These are phyloP conservation scores for Euleptes europaea DNA, from an alignment of 2,113 vertebrate species.

Conservation along the genomic window DNA sequence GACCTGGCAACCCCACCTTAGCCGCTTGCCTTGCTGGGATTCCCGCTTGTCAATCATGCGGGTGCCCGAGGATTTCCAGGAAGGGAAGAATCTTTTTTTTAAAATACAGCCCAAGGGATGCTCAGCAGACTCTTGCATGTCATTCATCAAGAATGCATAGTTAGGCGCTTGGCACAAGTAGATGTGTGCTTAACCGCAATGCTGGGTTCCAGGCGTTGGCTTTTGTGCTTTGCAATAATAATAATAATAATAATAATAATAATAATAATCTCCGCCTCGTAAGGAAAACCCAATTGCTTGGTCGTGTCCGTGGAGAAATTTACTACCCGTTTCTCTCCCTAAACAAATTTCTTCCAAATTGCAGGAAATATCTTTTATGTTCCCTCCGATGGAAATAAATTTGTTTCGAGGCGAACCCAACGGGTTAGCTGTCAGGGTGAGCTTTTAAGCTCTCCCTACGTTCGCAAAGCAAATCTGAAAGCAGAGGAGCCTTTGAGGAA, in stretches of 20 bases:
- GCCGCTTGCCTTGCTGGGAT: background rate
- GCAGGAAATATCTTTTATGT: background rate
- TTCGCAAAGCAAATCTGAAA: conserved; percentile 49
- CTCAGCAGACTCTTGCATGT: background rate
- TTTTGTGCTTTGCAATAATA: background rate
- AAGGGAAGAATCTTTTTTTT: background rate
- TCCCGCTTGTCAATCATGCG: background rate
- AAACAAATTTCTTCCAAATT: conserved; percentile 10
- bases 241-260: background rate
- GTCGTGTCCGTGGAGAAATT: background rate
- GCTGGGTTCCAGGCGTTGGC: background rate
- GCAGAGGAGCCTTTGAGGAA: conserved; percentile 37
- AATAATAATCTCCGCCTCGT: background rate
- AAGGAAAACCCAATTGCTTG: background rate
- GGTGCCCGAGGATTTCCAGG: background rate
- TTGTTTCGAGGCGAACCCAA: background rate
- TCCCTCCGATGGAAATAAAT: conserved; percentile 3
- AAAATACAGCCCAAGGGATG: background rate
- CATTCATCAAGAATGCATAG: background rate
- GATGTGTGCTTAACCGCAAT: background rate
- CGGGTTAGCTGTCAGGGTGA: conserved; percentile 7
- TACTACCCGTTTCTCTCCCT: background rate
- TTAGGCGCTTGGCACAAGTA: background rate
- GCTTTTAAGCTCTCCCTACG: conserved; percentile 18
- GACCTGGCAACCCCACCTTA: too few relatives aligned